phyloP scores from a whole-genome alignment of 2,113 vertebrate species.

The Poicephalus meyeri region DNA sequence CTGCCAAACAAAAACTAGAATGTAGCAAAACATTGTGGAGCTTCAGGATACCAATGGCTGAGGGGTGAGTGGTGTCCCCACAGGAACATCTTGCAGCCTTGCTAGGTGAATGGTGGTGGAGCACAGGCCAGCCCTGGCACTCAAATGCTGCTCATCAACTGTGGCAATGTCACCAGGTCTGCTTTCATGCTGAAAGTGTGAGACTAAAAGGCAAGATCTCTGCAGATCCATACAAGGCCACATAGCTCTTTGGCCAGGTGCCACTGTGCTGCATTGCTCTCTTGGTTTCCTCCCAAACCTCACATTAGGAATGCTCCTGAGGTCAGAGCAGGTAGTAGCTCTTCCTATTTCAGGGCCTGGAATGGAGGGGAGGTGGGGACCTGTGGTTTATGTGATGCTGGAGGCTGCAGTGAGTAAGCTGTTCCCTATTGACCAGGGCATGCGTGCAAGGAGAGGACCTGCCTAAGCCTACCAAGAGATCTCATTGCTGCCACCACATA shows the following conservation, averaged over 20 bases:
- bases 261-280: background rate
- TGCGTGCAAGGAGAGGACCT: accelerated
- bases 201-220: background rate
- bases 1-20: background rate
- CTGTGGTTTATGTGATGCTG: background rate
- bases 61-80: accelerated
- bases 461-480: background rate
- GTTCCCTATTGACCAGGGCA: background rate
- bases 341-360: background rate
- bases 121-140: background rate
- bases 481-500: background rate
- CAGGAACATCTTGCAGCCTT: background rate
- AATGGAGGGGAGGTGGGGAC: background rate
- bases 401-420: background rate
- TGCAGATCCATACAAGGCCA: background rate
- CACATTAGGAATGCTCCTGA: background rate
- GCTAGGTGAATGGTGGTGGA: background rate
- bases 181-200: accelerated
- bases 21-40: background rate
- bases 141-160: background rate
- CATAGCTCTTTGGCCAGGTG: background rate
- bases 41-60: background rate
- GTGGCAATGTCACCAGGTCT: background rate
- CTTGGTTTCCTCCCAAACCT: background rate
- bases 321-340: background rate